phyloP scores from a whole-genome alignment of 2,888 invertebrate species.

The Amphipyra berbera region DNA sequence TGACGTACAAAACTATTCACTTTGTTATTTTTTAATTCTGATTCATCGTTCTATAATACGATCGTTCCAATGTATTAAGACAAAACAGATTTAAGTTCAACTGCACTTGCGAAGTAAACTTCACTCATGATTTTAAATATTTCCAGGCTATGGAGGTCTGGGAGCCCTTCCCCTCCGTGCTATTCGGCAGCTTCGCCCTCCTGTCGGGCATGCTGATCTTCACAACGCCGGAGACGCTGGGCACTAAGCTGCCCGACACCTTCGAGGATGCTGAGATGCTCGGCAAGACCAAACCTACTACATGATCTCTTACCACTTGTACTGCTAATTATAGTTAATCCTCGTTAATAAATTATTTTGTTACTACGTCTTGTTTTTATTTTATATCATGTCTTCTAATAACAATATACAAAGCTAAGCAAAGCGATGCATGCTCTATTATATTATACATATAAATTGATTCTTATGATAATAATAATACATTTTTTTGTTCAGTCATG shows the following conservation, averaged over 20 bases:
- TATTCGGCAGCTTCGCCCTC: constrained; percentile 89
- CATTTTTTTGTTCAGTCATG: no score
- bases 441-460: no score
- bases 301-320: constrained; percentile 55
- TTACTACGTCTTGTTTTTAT: background rate
- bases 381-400: background rate
- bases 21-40: no score
- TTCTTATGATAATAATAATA: no score
- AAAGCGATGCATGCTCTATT: no score
- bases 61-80: no score
- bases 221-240: constrained; percentile 86
- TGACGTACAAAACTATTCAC: no score
- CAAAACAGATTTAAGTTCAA: no score
- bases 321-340: constrained; percentile 5
- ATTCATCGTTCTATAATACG: no score
- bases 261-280: constrained; percentile 88
- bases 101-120: no score
- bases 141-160: constrained; percentile 74
- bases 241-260: constrained; percentile 89
- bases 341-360: constrained; percentile 19
- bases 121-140: background rate
- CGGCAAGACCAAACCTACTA: constrained; percentile 57
- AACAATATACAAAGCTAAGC: no score
- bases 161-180: constrained; percentile 85
- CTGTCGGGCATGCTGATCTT: constrained; percentile 79